These are phyloP conservation scores for Marmota monax DNA, from an alignment of 2,113 vertebrate species.

Conservation along the genomic window DNA sequence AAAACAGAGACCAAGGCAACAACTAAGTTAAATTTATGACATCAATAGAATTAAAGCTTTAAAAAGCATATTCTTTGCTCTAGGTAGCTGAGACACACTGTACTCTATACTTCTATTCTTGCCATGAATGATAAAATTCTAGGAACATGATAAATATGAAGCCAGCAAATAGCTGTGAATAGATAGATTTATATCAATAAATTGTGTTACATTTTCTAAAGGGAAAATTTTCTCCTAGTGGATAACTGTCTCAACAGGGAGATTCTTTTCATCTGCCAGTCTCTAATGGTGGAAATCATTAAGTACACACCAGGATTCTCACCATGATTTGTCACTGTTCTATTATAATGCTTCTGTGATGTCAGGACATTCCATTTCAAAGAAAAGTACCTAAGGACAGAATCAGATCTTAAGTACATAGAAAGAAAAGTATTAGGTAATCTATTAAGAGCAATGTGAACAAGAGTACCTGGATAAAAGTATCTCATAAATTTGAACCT, in stretches of 20 bases:
- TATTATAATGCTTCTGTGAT: not conserved
- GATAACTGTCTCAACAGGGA: not conserved
- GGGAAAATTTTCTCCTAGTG: not conserved
- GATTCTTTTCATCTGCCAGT: not conserved
- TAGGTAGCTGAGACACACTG: not conserved
- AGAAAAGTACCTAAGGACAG: not conserved
- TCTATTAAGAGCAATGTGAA: not conserved
- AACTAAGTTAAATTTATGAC: not conserved
- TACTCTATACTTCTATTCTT: not conserved
- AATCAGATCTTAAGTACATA: not conserved
- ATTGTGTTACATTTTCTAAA: constrained; percentile 14
- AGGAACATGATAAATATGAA: not conserved
- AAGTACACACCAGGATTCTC: not conserved
- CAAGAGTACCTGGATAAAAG: not conserved
- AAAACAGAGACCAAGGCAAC: not conserved
- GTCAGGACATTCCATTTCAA: not conserved
- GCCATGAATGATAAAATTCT: not conserved
- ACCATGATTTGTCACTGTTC: not conserved
- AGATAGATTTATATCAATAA: constrained; percentile 15
- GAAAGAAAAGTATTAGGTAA: not conserved
- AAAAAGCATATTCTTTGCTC: not conserved
- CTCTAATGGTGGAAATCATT: not conserved
- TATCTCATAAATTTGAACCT: not conserved
- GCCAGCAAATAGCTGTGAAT: not conserved
- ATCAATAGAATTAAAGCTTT: not conserved